Evolutionary conservation across 2,888 invertebrate genomes (phyloP), one percentile per base, ranked within the genome.

Genomic region (Melieria crassipennis): DNA sequence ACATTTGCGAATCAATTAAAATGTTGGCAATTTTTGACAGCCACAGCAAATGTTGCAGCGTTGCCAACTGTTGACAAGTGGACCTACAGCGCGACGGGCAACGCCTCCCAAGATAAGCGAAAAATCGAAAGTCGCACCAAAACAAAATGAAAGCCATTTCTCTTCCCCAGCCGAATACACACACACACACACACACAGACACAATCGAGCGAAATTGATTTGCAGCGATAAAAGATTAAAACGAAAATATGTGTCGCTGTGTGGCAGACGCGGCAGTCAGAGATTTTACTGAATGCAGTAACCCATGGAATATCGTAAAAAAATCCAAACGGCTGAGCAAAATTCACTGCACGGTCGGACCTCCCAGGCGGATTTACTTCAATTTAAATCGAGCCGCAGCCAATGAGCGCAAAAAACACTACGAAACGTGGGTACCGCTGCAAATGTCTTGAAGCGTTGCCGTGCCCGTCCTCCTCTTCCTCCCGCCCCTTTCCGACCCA

Each of bases 1-100:
- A 58, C 69, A 70, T 57, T 65, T 70, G 43, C 58, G 45, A 65
- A 50, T 64, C 69, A 70, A 70, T 70, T 70, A 70, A 64, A 58
- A 70, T 30, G 64, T 46, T 46, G 45, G 56, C 16, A 16, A 16
- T 7, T n/a, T 56, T 30, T 67, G 50, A 45, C 30, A 16, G 9
- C 50, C 7, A 42, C 30, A 5, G 16, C 48, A 16, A 16, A 16
- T 16, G 16, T 16, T 16, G 16, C 16, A 16, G 16, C 16, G 16
- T 16, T 16, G 16, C 16, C 16, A 16, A 16, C 16, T 16, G 16
- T 16, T 16, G 16, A 16, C 16, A 16, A 16, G 16, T 16, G 47
- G n/a, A 57, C 57, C 7, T 48, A 64, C 43, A 43, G 55, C 63
- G 42, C 64, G 13, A n/a, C n/a, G 43, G 16, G 16, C 16, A 16